Base-by-base conservation (phyloP, 2,797 vertebrate genomes). In the Psittacula echo region DNA sequence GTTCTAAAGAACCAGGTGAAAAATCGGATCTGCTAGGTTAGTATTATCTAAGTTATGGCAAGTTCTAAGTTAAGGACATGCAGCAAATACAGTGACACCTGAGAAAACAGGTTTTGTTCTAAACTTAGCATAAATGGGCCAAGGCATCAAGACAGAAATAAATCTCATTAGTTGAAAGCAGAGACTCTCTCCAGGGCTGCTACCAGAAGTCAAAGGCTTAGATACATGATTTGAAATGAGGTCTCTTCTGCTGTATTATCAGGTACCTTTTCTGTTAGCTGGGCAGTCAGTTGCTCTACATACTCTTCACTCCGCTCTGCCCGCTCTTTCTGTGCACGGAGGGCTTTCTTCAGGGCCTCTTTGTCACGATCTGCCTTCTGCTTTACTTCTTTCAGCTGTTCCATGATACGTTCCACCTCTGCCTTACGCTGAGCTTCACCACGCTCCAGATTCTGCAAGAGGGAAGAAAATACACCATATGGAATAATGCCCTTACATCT, bases 201-300 rank as follows among this genome's bases (percentile, higher is more conserved):
- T 85, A 67, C 13, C 53, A 90, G 39, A 95, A 94, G 23, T 45
- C 74, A 93, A 58, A 54, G 45, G 39, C 71, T 89, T 60, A 82
- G 86, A 82, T 42, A 50, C 26, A 56, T 17, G 58, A 61, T 32
- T 77, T 87, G 61, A 87, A 96, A 84, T 18, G 30, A 89, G 74
- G 77, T 50, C 71, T 85, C 34, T 89, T 37, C 23, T 48, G 32
- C 39, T 42, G 41, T 41, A 30, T 2, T 19, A 70, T 65, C 68
- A 56, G 7, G 65, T 86, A 99, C 99, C 98, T 99, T 98, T 73
- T 99, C 98, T 14, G 98, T 87, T 3, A 99, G 97, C 85, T 99
- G 98, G 50, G 93, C 68, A 6, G 97, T 98, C 65, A 99, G 94
- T 72, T 98, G 98, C 73, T 98, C 98, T 1, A 98, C 98, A 0